These are phyloP conservation scores for Tipula vernalis DNA, from an alignment of 2,888 invertebrate genomes.

Conservation along the genomic window DNA sequence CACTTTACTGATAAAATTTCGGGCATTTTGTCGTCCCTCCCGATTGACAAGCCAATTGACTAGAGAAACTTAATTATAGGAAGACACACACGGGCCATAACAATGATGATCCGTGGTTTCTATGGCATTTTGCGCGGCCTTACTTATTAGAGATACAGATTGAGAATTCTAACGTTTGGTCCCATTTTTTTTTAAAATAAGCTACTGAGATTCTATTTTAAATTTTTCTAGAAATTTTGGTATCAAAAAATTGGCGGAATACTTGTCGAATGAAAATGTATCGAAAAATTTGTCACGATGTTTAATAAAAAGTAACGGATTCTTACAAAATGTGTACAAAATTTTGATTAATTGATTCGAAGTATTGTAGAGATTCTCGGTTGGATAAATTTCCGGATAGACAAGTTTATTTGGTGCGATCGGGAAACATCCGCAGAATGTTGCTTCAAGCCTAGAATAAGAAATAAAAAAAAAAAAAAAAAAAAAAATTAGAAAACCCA, in stretches of 20 bases:
- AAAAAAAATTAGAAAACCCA: not conserved
- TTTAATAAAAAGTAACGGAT: slow-evolving; percentile 35
- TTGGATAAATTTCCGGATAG: slow-evolving; percentile 59
- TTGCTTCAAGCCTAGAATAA: slow-evolving; percentile 50
- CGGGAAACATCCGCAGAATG: slow-evolving; percentile 54
- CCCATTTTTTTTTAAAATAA: not conserved
- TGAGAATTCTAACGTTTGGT: not conserved
- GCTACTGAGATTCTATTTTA: slow-evolving; percentile 16
- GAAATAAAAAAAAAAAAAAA: not conserved
- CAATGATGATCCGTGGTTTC: not conserved
- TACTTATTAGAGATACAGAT: not conserved
- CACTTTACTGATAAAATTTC: not conserved
- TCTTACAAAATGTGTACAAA: slow-evolving; percentile 39
- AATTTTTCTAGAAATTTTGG: slow-evolving; percentile 33
- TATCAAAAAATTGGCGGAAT: slow-evolving; percentile 31
- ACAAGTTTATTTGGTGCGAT: slow-evolving; percentile 53
- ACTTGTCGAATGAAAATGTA: slow-evolving; percentile 34
- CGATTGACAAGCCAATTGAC: not conserved
- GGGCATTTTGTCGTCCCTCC: not conserved
- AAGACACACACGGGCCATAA: not conserved
- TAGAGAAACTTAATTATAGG: not conserved
- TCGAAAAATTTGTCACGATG: slow-evolving; percentile 30
- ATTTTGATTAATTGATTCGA: slow-evolving; percentile 43
- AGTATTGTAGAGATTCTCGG: slow-evolving; percentile 45
- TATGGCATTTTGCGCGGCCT: not conserved